Conservation (phyloP, 2,797 vertebrate genomes). For the Chelidonichthys spinosus region DNA sequence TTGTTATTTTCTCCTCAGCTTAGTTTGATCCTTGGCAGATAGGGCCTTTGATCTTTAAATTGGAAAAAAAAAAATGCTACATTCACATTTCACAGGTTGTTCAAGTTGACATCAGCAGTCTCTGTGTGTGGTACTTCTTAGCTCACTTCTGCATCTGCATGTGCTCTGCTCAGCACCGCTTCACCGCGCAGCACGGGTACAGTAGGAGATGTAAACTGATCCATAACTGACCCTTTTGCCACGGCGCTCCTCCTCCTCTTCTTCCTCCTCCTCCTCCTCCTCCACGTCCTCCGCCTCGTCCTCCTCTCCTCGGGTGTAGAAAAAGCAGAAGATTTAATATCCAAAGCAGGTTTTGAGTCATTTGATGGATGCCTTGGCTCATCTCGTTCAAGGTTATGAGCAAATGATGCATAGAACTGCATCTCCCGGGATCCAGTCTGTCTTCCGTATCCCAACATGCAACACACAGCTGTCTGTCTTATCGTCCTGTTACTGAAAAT, state of each 20-base stretch:
- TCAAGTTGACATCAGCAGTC: conserved; percentile 83
- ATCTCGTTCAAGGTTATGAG: conserved; percentile 53
- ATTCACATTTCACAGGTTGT: conserved; percentile 95
- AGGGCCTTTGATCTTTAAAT: conserved; percentile 78
- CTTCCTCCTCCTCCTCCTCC: conserved; percentile 9
- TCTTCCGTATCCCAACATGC: conserved; percentile 70
- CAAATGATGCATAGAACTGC: conserved; percentile 76
- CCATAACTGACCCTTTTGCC: conserved; percentile 56
- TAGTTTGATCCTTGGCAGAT: conserved; percentile 78
- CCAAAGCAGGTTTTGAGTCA: conserved; percentile 63
- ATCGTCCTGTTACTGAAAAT: conserved; percentile 75
- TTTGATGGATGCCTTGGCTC: conserved; percentile 56
- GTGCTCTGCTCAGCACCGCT: conserved; percentile 40
- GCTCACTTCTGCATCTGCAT: conserved; percentile 60
- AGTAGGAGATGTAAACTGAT: conserved; percentile 58
- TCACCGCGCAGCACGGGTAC: conserved; percentile 45
- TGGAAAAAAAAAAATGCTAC: conserved; percentile 73
- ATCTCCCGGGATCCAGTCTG: conserved; percentile 65
- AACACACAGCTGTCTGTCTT: conserved; percentile 79
- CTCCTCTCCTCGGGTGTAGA: conserved; percentile 64
- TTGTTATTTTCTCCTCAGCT: conserved; percentile 66
- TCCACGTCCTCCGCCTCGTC: conserved; percentile 31
- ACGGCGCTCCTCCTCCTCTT: conserved; percentile 40
- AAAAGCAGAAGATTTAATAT: conserved; percentile 70
- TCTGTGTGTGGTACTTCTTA: conserved; percentile 70